These are phyloP conservation scores for Phlogophora meticulosa DNA, from an alignment of 2,888 invertebrate genomes.

Conservation along the genomic window DNA sequence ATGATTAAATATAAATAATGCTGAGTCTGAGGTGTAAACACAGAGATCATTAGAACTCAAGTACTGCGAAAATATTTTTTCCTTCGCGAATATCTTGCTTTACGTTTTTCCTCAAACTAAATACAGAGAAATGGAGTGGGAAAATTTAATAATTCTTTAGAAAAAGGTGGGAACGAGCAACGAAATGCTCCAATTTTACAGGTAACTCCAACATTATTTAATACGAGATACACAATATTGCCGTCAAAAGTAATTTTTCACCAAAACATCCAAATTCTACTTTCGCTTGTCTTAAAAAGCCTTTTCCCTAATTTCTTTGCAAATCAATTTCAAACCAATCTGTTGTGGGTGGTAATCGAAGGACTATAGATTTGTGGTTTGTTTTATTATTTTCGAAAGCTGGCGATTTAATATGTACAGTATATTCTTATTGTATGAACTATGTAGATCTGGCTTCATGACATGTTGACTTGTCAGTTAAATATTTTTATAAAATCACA, in stretches of 20 bases:
- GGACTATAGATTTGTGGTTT: neutral
- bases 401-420: neutral
- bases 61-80: constrained; percentile 6
- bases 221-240: constrained; percentile 20
- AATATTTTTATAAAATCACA: too few relatives aligned
- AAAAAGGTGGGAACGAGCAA: constrained; percentile 18
- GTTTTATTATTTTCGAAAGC: neutral
- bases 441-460: too few relatives aligned
- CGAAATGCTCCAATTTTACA: constrained; percentile 18
- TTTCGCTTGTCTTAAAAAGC: constrained; percentile 8
- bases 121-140: constrained; percentile 2
- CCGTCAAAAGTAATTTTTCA: constrained; percentile 3
- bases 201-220: constrained; percentile 24
- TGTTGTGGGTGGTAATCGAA: constrained; percentile 15
- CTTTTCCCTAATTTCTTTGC: constrained; percentile 17
- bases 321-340: constrained; percentile 41
- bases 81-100: neutral
- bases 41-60: neutral
- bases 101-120: constrained; percentile 21
- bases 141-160: constrained; percentile 34
- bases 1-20: neutral
- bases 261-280: constrained; percentile 2
- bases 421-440: neutral
- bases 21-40: neutral
- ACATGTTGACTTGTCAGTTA: too few relatives aligned